phyloP scores from a whole-genome alignment of 2,797 vertebrate species.

The Heterohyrax brucei region DNA sequence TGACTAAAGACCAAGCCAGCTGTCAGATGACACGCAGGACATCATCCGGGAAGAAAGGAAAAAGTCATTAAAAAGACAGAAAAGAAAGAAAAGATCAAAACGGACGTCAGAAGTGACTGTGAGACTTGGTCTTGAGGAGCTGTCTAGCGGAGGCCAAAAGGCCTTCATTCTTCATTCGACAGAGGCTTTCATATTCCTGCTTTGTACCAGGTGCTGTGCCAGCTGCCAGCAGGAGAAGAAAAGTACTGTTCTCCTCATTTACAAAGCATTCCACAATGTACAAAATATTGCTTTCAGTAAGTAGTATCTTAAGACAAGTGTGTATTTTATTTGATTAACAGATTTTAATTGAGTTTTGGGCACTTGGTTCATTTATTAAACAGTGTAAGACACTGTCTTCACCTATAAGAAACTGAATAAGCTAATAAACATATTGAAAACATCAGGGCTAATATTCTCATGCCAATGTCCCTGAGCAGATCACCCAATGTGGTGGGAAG shows the following conservation, averaged over 20 bases:
- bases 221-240: neutral
- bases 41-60: too few relatives aligned
- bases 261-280: neutral
- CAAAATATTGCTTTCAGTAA: neutral
- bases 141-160: neutral
- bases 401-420: neutral
- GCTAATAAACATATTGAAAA: neutral
- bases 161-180: neutral
- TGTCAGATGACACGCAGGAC: too few relatives aligned
- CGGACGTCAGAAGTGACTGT: too few relatives aligned
- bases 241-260: neutral
- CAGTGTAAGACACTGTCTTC: neutral
- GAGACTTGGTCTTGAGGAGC: too few relatives aligned
- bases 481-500: neutral
- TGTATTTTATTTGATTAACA: slow-evolving; percentile 8
- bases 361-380: neutral
- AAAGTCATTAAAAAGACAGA: too few relatives aligned
- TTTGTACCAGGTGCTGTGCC: neutral
- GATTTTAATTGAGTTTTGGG: neutral
- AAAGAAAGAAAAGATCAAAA: too few relatives aligned
- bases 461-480: neutral
- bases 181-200: neutral
- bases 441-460: neutral
- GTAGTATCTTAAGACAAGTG: neutral
- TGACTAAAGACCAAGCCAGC: too few relatives aligned